Conservation (phyloP, 2,888 invertebrate genomes). For the Nineta flava region DNA sequence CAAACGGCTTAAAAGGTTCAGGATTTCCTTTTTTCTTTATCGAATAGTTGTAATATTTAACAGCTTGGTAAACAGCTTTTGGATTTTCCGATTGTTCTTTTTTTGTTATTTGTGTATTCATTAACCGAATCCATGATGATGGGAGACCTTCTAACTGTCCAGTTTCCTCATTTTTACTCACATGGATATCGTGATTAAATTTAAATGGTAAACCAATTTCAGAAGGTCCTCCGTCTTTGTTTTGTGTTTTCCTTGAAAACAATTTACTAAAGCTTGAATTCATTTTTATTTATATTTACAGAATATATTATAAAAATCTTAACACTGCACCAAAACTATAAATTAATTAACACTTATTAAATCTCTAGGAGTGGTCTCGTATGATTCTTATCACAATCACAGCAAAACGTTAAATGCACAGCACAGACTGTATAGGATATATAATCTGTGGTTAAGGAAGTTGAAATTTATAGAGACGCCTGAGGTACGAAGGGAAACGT, state of each 20-base stretch:
- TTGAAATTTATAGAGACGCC: no score
- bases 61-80: conserved; percentile 75
- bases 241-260: conserved; percentile 15
- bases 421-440: no score
- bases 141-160: conserved; percentile 79
- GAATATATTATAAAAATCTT: conserved; percentile 2
- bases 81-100: conserved; percentile 83
- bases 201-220: conserved; percentile 73
- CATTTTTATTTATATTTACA: conserved; percentile 2
- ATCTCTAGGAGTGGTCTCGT: neutral
- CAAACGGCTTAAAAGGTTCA: conserved; percentile 56
- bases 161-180: conserved; percentile 65
- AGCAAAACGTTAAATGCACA: no score
- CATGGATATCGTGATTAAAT: conserved; percentile 74
- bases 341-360: neutral
- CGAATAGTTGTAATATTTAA: conserved; percentile 79
- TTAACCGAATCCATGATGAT: conserved; percentile 59
- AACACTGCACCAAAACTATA: neutral
- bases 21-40: conserved; percentile 62
- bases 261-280: conserved; percentile 12
- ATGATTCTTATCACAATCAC: neutral
- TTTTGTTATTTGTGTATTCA: conserved; percentile 69
- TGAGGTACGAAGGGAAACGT: no score
- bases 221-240: conserved; percentile 35
- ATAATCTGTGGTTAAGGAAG: no score